Evolutionary conservation across 1,140 invertebrate genomes (phyloP).

Genomic region (Saxidomus purpurata): DNA sequence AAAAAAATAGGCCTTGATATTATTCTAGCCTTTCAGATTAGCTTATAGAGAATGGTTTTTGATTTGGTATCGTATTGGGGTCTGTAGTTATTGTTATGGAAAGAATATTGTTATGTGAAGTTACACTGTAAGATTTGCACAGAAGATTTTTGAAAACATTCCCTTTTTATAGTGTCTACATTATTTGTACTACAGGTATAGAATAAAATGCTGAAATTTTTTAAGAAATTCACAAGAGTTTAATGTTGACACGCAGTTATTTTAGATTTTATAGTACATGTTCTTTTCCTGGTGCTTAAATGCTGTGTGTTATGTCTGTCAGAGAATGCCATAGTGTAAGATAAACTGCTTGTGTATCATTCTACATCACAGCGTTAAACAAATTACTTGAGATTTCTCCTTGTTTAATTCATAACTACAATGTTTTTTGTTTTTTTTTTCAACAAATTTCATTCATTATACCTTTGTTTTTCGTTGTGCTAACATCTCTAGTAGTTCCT

Average conservation of each 20-base stretch:
- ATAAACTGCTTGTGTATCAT: no score
- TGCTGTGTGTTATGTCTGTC: background rate
- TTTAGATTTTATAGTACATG: background rate
- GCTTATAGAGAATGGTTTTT: background rate
- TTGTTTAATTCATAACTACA: no score
- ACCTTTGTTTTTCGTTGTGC: no score
- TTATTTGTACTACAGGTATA: background rate
- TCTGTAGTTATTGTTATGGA: background rate
- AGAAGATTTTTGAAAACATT: conserved; percentile 8
- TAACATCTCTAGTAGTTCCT: no score
- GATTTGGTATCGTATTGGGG: background rate
- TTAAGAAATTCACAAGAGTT: background rate
- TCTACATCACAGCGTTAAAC: no score
- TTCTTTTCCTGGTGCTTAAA: background rate
- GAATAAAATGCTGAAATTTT: background rate
- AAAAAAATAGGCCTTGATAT: background rate
- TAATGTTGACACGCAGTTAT: background rate
- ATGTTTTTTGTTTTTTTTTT: no score
- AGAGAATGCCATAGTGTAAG: background rate
- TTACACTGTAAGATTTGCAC: background rate
- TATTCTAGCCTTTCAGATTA: background rate
- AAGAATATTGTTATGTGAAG: background rate
- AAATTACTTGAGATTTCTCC: no score
- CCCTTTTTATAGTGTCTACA: conserved; percentile 2
- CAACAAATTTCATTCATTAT: no score